Base-by-base conservation (phyloP, 1,140 invertebrate genomes). In the Bacillus rossius region DNA sequence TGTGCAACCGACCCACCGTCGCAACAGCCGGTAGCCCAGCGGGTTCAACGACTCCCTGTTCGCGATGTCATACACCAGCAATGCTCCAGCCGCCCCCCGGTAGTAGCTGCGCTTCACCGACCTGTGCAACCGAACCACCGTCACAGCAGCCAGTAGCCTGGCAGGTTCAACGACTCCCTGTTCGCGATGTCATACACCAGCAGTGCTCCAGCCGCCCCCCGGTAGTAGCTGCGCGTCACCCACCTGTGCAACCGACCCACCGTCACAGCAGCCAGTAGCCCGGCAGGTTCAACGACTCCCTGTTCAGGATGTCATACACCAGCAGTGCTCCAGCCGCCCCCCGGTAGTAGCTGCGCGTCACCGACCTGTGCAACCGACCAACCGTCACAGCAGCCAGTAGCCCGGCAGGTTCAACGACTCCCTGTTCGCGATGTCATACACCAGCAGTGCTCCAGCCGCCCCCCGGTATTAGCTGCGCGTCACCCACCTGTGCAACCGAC, bases 41-140 rank as follows among this genome's bases (percentile, higher is more conserved):
- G 88, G 85, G 73, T 90, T 91, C 68, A 91, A 92, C 38, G 87
- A 89, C 66, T 92, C 88, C 55, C 89, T 77, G 56, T 86, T 88
- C 56, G 88, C 88, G 48, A 89, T 86, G 65, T 91, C 88, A 73
- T 90, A 91, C 1, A 90, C 88, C 48, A 91, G 75, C 16, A 91
- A 72, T 51, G 88, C 89, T 19, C 89, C 89, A 49, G 88, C 89
- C 37, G 89, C 89, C 22, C 89, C 89, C 62, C 88, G 76, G 70
- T 91, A 91, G 71, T 91, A 92, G 53, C 86, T 89, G 54, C 87
- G 76, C 2, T 86, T 91, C 3, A 91, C 88, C 22, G 88, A 91
- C 58, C 88, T 78, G 65, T 10, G 50, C 91, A 68, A 88, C 83
- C 3, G n/a, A n/a, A n/a, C n/a, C n/a, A n/a, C n/a, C n/a, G n/a